Conservation (phyloP, 2,797 vertebrate species). For the Acrossocheilus wenchowensis region DNA sequence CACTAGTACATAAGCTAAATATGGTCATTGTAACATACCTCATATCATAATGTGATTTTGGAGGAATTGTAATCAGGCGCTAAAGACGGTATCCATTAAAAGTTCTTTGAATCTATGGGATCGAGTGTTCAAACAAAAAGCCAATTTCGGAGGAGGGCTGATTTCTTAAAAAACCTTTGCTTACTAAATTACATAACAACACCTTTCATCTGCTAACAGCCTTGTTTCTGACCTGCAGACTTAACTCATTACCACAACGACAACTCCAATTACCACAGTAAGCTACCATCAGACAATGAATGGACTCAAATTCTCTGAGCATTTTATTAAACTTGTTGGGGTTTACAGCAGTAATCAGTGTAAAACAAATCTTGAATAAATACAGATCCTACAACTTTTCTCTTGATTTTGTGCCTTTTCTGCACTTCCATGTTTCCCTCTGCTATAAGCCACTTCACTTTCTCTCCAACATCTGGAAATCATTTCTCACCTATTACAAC, state of each 20-base stretch:
- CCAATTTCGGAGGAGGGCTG: not conserved
- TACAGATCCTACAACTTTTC: not conserved
- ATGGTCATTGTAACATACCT: not conserved
- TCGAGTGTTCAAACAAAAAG: not conserved
- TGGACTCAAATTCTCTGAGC: not conserved
- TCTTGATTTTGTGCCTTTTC: conserved; percentile 25
- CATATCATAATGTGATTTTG: not conserved
- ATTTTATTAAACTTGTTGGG: not conserved
- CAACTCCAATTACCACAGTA: not conserved
- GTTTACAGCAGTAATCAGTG: not conserved
- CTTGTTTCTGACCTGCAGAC: not conserved
- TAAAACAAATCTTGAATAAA: conserved; percentile 1
- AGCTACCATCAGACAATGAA: not conserved
- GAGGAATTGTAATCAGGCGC: not conserved
- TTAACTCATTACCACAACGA: not conserved
- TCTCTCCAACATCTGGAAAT: conserved; percentile 60
- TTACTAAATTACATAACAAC: not conserved
- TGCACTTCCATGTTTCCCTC: conserved; percentile 31
- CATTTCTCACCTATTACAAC: conserved; percentile 59
- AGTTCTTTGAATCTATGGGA: not conserved
- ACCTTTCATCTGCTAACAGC: not conserved
- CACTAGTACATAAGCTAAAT: not conserved
- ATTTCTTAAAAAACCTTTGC: not conserved
- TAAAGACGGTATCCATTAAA: not conserved
- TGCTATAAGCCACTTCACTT: conserved; percentile 27